phyloP scores from a whole-genome alignment of 53 echinoderm and acorn worm genomes.

The Holothuria leucospilota region DNA sequence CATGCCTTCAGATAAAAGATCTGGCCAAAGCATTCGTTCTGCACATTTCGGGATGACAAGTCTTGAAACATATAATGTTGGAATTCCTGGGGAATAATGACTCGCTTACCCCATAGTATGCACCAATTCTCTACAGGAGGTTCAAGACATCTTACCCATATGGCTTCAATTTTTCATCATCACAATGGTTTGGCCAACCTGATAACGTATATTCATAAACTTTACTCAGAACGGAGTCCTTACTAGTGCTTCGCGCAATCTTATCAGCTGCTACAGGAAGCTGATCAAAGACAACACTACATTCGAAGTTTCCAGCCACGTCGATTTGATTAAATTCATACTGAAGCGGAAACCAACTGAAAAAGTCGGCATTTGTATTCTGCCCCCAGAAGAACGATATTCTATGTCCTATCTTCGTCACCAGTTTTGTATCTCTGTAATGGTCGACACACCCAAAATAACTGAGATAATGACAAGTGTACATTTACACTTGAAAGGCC shows the following conservation, averaged over 20 bases:
- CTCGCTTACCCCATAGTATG: background rate
- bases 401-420: constrained; percentile 38
- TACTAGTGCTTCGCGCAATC: background rate
- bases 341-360: constrained; percentile 49
- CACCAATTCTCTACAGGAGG: background rate
- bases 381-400: constrained; percentile 16
- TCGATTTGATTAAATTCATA: background rate
- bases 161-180: background rate
- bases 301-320: background rate
- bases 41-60: background rate
- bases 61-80: background rate
- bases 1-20: background rate
- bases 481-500: too few species aligned
- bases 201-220: constrained; percentile 31
- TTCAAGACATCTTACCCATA: background rate
- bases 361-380: constrained; percentile 17
- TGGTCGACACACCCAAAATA: too few species aligned
- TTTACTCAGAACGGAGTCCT: background rate
- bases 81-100: constrained; percentile 17
- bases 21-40: constrained; percentile 4
- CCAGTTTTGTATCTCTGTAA: too few species aligned
- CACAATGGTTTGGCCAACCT: constrained; percentile 6
- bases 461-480: too few species aligned
- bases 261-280: constrained; percentile 32
- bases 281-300: background rate